Percentiles rank a stretch among this genome's conserved stretches.
phyloP scores from a whole-genome alignment of 2,888 invertebrate genomes.

The Caenorhabditis doughertyi region DNA sequence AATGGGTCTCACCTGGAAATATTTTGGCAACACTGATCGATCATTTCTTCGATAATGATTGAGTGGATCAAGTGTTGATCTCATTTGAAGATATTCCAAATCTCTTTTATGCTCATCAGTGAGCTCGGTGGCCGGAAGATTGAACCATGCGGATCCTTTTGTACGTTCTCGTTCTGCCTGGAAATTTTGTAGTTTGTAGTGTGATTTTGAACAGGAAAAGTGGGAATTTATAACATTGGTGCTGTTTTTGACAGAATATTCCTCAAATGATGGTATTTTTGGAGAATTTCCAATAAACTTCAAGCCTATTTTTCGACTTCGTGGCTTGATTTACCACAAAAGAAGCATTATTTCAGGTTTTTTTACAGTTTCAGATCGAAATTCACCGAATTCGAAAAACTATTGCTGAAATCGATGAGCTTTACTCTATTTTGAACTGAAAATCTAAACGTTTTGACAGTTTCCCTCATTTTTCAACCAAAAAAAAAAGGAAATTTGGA shows the following conservation, averaged over 20 bases:
- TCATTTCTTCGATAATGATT: constrained; percentile 94
- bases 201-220: not conserved
- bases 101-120: constrained; percentile 90
- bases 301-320: not conserved
- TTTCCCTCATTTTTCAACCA: too few species aligned
- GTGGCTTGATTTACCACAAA: too few species aligned
- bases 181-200: constrained; percentile 73
- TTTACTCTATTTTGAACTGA: too few species aligned
- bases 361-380: too few species aligned
- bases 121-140: constrained; percentile 90
- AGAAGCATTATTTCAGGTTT: too few species aligned
- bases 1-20: constrained; percentile 88
- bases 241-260: not conserved
- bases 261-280: not conserved
- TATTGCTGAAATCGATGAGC: too few species aligned
- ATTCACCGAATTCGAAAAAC: too few species aligned
- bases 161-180: constrained; percentile 89
- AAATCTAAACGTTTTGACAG: too few species aligned
- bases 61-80: constrained; percentile 91
- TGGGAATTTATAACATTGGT: too few species aligned
- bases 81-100: constrained; percentile 93
- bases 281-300: not conserved
- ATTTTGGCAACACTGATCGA: constrained; percentile 92
- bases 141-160: constrained; percentile 92
- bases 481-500: too few species aligned